phyloP scores from a whole-genome alignment of 2,113 vertebrate species.

The Gymnocephalus cernua region DNA sequence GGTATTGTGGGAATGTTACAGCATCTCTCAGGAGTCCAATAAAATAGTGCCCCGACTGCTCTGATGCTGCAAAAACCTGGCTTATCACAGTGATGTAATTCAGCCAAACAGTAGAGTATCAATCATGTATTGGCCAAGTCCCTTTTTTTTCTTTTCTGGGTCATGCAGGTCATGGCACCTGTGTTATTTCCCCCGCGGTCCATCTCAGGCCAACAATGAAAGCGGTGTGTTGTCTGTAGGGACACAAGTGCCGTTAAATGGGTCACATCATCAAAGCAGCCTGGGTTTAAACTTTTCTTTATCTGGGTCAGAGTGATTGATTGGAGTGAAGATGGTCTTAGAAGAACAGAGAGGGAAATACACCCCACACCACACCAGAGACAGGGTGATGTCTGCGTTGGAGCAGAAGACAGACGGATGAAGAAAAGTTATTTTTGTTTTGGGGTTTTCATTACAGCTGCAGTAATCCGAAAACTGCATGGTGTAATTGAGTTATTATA shows the following conservation, averaged over 20 bases:
- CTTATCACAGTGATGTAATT: conserved; percentile 10
- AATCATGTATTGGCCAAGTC: background rate
- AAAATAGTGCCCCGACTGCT: background rate
- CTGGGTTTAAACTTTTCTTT: conserved; percentile 54
- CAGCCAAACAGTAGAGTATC: background rate
- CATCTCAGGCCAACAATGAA: conserved; percentile 14
- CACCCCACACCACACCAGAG: conserved; percentile 10
- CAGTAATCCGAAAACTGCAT: background rate
- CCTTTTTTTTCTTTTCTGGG: conserved; percentile 4
- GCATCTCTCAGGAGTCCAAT: background rate
- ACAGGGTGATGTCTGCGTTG: background rate
- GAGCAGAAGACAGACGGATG: background rate
- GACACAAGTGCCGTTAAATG: conserved; percentile 59
- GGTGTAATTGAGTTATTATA: background rate
- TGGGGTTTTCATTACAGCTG: background rate
- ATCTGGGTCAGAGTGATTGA: conserved; percentile 76
- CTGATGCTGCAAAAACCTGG: background rate
- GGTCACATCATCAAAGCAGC: conserved; percentile 70
- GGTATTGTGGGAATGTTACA: background rate
- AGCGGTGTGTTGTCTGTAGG: conserved; percentile 35
- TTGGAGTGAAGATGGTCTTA: conserved; percentile 48
- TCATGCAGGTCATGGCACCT: conserved; percentile 2
- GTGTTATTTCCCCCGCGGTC: conserved; percentile 8
- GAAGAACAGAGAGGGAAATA: conserved; percentile 38
- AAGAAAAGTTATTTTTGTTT: background rate